Base-by-base conservation (phyloP, 2,888 invertebrate genomes). In the Drosophila kokeensis region DNA sequence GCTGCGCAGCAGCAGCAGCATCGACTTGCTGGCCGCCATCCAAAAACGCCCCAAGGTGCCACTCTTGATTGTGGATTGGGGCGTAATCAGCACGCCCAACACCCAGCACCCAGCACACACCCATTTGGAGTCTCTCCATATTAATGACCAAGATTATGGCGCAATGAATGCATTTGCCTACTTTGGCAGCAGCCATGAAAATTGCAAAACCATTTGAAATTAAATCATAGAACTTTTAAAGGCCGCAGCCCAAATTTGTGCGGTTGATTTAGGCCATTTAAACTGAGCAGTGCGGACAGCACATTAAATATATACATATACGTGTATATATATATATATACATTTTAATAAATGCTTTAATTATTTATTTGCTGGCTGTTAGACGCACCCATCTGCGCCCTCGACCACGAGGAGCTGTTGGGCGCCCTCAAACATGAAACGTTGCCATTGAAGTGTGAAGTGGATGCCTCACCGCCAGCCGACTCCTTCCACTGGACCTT, bases 401-500 rank as follows among this genome's bases (percentile, higher is more conserved):
- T 96, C 87, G 95, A 96, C 79, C 95, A 96, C 80, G 96, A 97
- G 88, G 97, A 97, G 92, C 94, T 98, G 59, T 96, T 97, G 86
- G 98, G 98, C 1, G 97, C 97, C 58, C 94, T 98, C 86, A 97
- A 97, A 93, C 97, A 97, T 92, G 98, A 98, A 93, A 97, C 97
- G n/a, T 96, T 97, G 67, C 95, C 96, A 65, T 94, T 97, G 79
- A 95, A 96, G 91, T 98, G 98, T 92, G 96, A 97, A 79, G 97
- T 98, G 79, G 97, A 97, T 91, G 96, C 98, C 82, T 97, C 97
- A 91, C 98, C 98, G n/a, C 95, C 97, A 11, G 95, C 96, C 67
- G 95, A 96, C 88, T 95, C 96, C 90, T 98, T 97, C 93, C 96
- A 97, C 90, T 98, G 98, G 98, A 97, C 97, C 81, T 97, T 98